These are phyloP conservation scores for Conus betulinus DNA, from an alignment of 1,140 invertebrate genomes.

Conservation along the genomic window DNA sequence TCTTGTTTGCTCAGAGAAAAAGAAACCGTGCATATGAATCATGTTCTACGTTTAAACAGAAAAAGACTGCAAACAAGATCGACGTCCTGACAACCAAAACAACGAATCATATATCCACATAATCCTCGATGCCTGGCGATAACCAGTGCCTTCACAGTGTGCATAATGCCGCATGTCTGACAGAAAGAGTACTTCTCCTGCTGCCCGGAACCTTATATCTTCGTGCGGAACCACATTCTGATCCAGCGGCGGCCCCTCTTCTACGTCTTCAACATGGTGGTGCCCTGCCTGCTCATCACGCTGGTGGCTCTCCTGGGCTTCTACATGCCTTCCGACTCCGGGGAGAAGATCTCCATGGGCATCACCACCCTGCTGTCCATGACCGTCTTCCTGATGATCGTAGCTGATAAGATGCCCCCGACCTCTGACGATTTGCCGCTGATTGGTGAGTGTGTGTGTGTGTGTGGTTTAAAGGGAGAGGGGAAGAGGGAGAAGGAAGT, in stretches of 20 bases:
- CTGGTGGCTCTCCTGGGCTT: slow-evolving; percentile 90
- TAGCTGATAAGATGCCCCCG: slow-evolving; percentile 91
- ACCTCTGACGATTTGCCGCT: slow-evolving; percentile 91
- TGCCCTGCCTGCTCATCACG: slow-evolving; percentile 93
- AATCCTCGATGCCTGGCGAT: too few relatives aligned
- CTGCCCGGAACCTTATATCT: slow-evolving; percentile 77
- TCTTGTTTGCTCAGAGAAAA: too few relatives aligned
- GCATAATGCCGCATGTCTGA: too few relatives aligned
- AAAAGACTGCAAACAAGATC: too few relatives aligned
- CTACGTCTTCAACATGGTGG: slow-evolving; percentile 93
- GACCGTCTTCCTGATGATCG: slow-evolving; percentile 96
- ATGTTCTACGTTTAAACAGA: too few relatives aligned
- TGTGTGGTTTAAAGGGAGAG: not conserved
- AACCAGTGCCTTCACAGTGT: too few relatives aligned
- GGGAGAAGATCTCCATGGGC: slow-evolving; percentile 85
- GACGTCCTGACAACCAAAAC: too few relatives aligned
- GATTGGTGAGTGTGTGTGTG: slow-evolving; percentile 81
- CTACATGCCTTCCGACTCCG: slow-evolving; percentile 93
- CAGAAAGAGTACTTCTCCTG: slow-evolving; percentile 85
- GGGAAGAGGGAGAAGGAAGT: too few relatives aligned
- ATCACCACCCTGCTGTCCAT: slow-evolving; percentile 93
- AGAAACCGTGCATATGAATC: too few relatives aligned
- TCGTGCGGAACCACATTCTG: slow-evolving; percentile 76
- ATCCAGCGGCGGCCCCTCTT: slow-evolving; percentile 89
- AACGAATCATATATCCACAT: too few relatives aligned